These are phyloP conservation scores for Nephrotoma flavescens DNA, from an alignment of 2,888 invertebrate genomes.

Conservation along the genomic window DNA sequence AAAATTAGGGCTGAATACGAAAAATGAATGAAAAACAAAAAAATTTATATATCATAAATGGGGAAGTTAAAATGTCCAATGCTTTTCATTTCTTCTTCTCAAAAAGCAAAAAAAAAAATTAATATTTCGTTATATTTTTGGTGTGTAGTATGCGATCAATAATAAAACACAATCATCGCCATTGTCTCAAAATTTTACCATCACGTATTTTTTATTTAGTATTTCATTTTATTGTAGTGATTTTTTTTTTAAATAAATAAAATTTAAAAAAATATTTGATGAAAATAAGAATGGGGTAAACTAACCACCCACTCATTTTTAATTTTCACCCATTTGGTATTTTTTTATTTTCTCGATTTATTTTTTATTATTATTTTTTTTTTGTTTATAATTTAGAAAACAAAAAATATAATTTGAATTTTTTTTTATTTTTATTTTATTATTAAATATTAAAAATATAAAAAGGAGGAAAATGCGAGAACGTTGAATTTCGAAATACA, in stretches of 20 bases:
- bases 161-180: not conserved
- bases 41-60: not conserved
- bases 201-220: not conserved
- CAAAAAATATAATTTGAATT: not conserved
- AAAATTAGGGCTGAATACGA: not conserved
- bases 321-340: not conserved
- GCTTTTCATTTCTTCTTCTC: not conserved
- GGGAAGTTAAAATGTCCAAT: not conserved
- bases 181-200: not conserved
- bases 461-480: not conserved
- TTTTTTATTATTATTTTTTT: not conserved
- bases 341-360: not conserved
- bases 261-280: not conserved
- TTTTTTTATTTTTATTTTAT: not conserved
- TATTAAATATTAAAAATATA: not conserved
- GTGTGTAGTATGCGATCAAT: not conserved
- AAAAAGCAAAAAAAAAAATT: not conserved
- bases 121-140: not conserved
- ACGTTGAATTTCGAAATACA: not conserved
- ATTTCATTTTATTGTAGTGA: not conserved
- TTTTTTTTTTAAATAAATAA: not conserved
- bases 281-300: not conserved
- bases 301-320: not conserved
- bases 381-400: not conserved
- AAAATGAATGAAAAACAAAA: not conserved